These are phyloP conservation scores for Oryzias woworae DNA, from an alignment of 2,113 vertebrate genomes.

Conservation along the genomic window DNA sequence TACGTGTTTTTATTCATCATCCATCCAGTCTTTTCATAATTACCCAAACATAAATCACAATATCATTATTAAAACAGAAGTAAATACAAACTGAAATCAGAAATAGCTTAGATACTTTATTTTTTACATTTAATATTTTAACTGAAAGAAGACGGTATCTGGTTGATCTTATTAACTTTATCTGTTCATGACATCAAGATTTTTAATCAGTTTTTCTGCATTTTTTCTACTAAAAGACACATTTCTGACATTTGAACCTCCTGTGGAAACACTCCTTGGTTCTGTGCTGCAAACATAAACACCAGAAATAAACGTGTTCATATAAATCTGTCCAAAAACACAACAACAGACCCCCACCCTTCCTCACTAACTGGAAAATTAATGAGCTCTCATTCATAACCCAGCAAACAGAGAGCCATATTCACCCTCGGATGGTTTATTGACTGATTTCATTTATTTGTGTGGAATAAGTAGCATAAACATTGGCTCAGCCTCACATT, in stretches of 20 bases:
- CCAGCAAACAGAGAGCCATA: conserved; percentile 89
- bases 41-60: background rate
- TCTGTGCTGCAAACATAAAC: too few relatives aligned
- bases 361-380: conserved; percentile 55
- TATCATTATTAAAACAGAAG: background rate
- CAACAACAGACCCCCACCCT: conserved; percentile 8
- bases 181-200: too few relatives aligned
- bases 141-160: too few relatives aligned
- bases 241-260: too few relatives aligned
- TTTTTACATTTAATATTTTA: too few relatives aligned
- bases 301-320: background rate
- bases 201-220: too few relatives aligned
- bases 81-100: too few relatives aligned
- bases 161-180: too few relatives aligned
- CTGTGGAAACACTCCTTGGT: too few relatives aligned
- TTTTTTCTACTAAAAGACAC: too few relatives aligned
- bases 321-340: conserved; percentile 14
- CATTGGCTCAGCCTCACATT: conserved; percentile 89
- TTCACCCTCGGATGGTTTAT: conserved; percentile 98
- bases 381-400: conserved; percentile 79
- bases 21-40: background rate
- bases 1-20: background rate
- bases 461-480: conserved; percentile 95
- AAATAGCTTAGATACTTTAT: too few relatives aligned
- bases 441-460: conserved; percentile 99